A percentile compares a stretch with the other conserved stretches of the same genome.
phyloP scores from a whole-genome alignment of 2,113 vertebrate species.

The Melospiza georgiana region DNA sequence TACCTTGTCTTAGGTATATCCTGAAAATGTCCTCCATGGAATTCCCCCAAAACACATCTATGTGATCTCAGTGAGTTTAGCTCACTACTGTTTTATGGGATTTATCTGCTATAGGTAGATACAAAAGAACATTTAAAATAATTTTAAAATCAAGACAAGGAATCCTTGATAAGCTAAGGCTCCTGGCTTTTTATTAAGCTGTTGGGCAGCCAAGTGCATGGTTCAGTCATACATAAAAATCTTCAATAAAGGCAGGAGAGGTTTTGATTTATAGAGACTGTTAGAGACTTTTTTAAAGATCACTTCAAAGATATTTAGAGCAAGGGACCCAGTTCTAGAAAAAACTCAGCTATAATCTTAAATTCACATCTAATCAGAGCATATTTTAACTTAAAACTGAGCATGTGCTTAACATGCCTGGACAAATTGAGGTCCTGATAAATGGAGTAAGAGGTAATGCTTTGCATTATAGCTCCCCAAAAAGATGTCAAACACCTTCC shows the following conservation, averaged over 20 bases:
- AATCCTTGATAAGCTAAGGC: neutral
- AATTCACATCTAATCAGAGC: neutral
- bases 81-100: neutral
- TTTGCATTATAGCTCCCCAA: neutral
- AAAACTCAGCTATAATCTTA: neutral
- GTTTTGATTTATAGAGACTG: neutral
- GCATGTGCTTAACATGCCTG: neutral
- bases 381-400: neutral
- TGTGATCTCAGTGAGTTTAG: neutral
- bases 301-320: neutral
- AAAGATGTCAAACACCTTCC: neutral
- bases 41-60: neutral
- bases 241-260: neutral
- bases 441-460: neutral
- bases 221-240: neutral
- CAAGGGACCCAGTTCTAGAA: neutral
- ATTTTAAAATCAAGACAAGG: neutral
- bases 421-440: neutral
- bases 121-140: neutral
- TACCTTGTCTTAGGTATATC: neutral
- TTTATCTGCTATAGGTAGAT: neutral
- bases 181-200: neutral
- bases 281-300: neutral
- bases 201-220: neutral
- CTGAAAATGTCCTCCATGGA: neutral